These are phyloP conservation scores for Capromys pilorides DNA, from an alignment of 2,797 vertebrate genomes.

Conservation along the genomic window DNA sequence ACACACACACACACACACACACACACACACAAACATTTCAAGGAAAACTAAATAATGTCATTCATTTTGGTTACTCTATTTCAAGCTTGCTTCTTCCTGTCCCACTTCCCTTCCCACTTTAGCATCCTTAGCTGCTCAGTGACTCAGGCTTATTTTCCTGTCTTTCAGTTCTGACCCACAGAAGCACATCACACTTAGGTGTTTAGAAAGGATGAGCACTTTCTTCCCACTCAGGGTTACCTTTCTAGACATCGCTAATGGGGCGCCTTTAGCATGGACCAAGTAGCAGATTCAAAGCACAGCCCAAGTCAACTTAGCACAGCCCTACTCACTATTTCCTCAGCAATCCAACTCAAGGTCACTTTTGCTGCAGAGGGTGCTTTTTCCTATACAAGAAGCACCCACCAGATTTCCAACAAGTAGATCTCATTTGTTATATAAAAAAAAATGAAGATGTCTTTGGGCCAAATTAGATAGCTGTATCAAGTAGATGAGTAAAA, in stretches of 20 bases:
- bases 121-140: not conserved
- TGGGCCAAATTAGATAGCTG: not conserved
- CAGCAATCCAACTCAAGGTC: not conserved
- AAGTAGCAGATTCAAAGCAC: not conserved
- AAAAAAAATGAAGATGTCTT: not conserved
- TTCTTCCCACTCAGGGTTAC: not conserved
- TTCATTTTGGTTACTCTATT: not conserved
- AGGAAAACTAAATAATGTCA: not conserved
- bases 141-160: not conserved
- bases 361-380: not conserved
- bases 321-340: not conserved
- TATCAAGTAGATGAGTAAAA: not conserved
- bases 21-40: not conserved
- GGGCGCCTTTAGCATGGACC: not conserved
- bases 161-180: not conserved
- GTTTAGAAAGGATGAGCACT: not conserved
- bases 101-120: not conserved
- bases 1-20: not conserved
- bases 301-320: not conserved
- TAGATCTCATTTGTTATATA: not conserved
- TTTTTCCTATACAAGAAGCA: not conserved
- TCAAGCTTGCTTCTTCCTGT: not conserved
- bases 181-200: not conserved
- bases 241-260: not conserved
- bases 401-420: not conserved